Evolutionary conservation across 2,888 invertebrate species (phyloP).

Genomic region (Agriotes lineatus): DNA sequence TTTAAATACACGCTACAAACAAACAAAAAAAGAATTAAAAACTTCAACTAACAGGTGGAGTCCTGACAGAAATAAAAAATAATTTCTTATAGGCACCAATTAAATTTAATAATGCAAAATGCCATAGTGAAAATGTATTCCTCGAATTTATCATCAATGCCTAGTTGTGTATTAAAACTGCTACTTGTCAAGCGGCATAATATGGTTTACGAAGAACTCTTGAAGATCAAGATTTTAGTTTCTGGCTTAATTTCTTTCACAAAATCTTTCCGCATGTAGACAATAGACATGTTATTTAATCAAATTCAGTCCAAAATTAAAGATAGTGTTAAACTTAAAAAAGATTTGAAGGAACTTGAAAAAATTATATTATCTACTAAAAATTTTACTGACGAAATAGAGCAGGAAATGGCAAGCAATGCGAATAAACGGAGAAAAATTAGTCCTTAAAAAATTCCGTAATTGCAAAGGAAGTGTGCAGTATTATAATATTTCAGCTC

Average conservation of each 20-base stretch:
- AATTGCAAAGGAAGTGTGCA: constrained; percentile 1
- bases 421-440: constrained; percentile 1
- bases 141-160: not conserved
- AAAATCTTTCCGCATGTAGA: constrained; percentile 7
- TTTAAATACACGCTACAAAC: no score
- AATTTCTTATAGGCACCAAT: constrained; percentile 47
- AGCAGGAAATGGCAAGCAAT: not conserved
- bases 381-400: not conserved
- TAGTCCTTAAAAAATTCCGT: not conserved
- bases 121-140: constrained; percentile 2
- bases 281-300: constrained; percentile 8
- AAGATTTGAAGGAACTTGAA: not conserved
- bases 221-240: constrained; percentile 3
- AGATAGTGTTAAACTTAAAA: not conserved
- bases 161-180: not conserved
- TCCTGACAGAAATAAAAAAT: no score
- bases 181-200: not conserved
- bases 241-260: not conserved
- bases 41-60: no score
- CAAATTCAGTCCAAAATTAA: constrained; percentile 2
- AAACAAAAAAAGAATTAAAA: no score
- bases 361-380: not conserved
- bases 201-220: constrained; percentile 5
- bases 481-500: not conserved
- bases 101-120: constrained; percentile 41